Evolutionary conservation across 2,797 vertebrate genomes (phyloP).

Genomic region (Tapirus indicus): DNA sequence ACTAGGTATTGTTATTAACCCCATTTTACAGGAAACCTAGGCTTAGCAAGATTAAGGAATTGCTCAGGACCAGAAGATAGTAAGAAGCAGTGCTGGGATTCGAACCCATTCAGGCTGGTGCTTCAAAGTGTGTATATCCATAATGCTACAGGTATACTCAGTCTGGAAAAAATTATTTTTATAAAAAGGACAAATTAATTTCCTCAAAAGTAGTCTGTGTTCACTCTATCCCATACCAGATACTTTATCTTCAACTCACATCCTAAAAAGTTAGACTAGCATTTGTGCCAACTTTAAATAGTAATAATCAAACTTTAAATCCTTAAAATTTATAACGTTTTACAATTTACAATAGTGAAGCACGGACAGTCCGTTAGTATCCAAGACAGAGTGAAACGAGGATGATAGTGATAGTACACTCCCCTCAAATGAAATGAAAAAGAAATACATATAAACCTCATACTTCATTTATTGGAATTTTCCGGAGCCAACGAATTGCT

Average conservation of each 20-base stretch:
- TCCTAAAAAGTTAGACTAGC: slow-evolving; percentile 27
- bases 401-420: slow-evolving; percentile 7
- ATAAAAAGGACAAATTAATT: slow-evolving; percentile 45
- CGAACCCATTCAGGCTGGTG: not conserved
- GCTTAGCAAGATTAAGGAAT: slow-evolving; percentile 40
- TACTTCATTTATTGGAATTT: slow-evolving; percentile 48
- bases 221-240: slow-evolving; percentile 1
- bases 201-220: slow-evolving; percentile 37
- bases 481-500: slow-evolving; percentile 10
- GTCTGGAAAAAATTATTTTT: not conserved
- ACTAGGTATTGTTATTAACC: not conserved
- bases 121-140: not conserved
- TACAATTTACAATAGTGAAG: slow-evolving; percentile 42
- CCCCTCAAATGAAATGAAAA: slow-evolving; percentile 31
- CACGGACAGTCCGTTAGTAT: not conserved
- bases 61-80: slow-evolving; percentile 48
- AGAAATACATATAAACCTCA: not conserved
- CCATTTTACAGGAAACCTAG: not conserved
- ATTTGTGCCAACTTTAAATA: slow-evolving; percentile 48
- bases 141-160: not conserved
- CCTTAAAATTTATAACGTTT: slow-evolving; percentile 30
- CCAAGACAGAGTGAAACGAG: not conserved
- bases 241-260: slow-evolving; percentile 47
- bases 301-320: not conserved
- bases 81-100: not conserved